These are phyloP conservation scores for Platysternon megacephalum DNA, from an alignment of 2,113 vertebrate genomes.

Conservation along the genomic window DNA sequence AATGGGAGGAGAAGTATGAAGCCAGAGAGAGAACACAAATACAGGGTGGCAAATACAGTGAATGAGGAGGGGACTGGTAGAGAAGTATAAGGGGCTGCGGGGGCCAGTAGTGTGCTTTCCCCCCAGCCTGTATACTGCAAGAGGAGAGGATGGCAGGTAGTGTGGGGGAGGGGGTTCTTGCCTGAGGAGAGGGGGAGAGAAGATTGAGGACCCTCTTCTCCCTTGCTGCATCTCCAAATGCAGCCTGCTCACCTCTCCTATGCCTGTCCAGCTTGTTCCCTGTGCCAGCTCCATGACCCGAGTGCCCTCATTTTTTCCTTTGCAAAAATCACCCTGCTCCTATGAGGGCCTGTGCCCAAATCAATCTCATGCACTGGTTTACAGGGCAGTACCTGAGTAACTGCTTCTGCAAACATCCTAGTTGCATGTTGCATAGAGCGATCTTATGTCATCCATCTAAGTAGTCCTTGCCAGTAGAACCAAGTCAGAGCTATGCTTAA, in stretches of 20 bases:
- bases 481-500: not conserved
- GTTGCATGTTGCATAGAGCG: not conserved
- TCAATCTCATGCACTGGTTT: not conserved
- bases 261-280: not conserved
- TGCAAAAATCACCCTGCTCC: not conserved
- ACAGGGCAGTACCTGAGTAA: not conserved
- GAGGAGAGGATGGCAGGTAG: not conserved
- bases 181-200: not conserved
- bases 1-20: not conserved
- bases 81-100: not conserved
- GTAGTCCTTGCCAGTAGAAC: not conserved
- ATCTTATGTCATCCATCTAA: not conserved
- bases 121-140: not conserved
- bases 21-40: not conserved
- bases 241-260: not conserved
- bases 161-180: not conserved
- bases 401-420: not conserved
- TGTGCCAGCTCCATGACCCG: not conserved
- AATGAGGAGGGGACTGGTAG: not conserved
- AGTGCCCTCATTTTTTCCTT: not conserved
- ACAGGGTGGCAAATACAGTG: not conserved
- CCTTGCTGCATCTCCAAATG: not conserved
- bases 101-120: not conserved
- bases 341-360: not conserved
- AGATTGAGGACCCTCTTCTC: not conserved